Conservation (phyloP, 2,113 vertebrate genomes). For the Paradoxurus hermaphroditus region DNA sequence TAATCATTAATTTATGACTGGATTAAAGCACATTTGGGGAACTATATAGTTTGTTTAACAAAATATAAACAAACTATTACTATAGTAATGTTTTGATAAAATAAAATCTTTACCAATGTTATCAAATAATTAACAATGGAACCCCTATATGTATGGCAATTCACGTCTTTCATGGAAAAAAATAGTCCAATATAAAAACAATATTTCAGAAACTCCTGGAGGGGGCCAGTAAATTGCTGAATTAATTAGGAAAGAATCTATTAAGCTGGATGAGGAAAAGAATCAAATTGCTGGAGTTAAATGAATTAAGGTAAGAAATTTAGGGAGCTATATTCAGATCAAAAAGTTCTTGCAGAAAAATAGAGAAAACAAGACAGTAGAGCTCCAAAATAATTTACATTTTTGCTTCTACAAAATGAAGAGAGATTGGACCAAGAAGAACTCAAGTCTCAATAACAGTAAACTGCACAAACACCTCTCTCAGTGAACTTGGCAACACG, state of each 20-base stretch:
- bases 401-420: not conserved
- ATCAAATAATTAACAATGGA: not conserved
- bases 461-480: not conserved
- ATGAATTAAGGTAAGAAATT: not conserved
- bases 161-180: not conserved
- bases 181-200: not conserved
- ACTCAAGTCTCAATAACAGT: not conserved
- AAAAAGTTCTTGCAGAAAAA: not conserved
- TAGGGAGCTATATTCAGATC: not conserved
- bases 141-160: not conserved
- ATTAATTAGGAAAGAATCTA: not conserved
- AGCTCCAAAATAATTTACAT: not conserved
- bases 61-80: no score
- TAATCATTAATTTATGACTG: not conserved
- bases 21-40: not conserved
- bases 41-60: not conserved
- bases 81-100: not conserved
- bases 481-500: not conserved
- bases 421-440: not conserved
- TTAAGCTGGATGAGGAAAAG: not conserved
- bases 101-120: not conserved
- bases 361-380: not conserved
- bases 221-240: not conserved
- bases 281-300: not conserved
- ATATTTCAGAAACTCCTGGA: not conserved